A percentile compares a stretch with the other conserved stretches of the same genome.
Conservation (phyloP, 2,113 vertebrate species). For the Chauna torquata region DNA sequence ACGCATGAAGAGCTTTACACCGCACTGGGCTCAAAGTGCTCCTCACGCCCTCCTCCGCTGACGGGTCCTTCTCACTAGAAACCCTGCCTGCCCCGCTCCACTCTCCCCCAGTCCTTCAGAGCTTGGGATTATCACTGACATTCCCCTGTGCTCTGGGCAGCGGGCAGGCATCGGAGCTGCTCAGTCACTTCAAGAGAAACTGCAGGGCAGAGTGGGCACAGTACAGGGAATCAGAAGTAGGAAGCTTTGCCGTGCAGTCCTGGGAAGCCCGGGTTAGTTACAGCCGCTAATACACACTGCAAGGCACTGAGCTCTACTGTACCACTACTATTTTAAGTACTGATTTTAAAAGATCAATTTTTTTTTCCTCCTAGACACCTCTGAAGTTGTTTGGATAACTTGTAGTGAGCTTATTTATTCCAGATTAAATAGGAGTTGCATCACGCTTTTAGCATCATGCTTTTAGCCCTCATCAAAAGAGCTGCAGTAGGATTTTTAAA, state of each 20-base stretch:
- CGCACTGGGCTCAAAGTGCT: neutral
- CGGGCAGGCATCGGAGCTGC: neutral
- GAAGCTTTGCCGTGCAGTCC: neutral
- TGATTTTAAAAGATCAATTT: no score
- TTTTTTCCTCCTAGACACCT: neutral
- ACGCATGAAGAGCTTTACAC: neutral
- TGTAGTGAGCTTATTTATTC: neutral
- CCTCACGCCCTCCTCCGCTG: neutral
- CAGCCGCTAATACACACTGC: no score
- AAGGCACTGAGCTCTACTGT: neutral
- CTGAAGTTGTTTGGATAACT: neutral
- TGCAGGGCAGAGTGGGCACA: neutral
- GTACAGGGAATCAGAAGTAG: neutral
- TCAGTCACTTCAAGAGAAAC: rapidly evolving
- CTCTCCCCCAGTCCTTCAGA: neutral
- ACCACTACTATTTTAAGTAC: neutral
- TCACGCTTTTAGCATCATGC: neutral
- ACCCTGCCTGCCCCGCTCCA: no score
- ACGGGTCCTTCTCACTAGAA: neutral
- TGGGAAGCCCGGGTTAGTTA: no score
- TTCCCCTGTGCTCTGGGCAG: no score
- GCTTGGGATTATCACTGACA: neutral
- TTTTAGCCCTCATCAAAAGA: neutral
- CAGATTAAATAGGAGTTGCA: neutral
- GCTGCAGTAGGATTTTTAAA: neutral